Evolutionary conservation across 2,113 vertebrate species (phyloP), one percentile per base, ranked within the genome.

Genomic region (Cepphus grylle): DNA sequence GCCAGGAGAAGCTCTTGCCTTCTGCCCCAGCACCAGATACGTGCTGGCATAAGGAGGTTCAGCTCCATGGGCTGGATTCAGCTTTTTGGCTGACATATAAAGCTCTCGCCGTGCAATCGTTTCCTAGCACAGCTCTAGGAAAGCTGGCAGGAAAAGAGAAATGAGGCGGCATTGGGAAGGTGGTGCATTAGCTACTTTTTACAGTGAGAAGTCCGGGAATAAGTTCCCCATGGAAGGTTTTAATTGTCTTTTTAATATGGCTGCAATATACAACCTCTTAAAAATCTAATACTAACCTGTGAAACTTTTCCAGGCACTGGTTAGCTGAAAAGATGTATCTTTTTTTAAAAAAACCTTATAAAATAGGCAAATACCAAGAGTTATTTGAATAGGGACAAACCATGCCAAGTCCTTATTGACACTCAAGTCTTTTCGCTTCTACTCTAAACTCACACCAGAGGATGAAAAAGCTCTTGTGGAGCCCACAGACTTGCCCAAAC

Each of bases 301-400:
- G 91, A 97, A 96, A 94, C 38, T 93, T 96, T 95, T 96, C 90
- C 91, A 97, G 72, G 53, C 81, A 92, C 55, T 50, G 15, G 69
- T 50, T 92, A 89, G 66, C 89, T 93, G 58, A 61, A 96, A 87
- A 96, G 86, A 87, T 47, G 36, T 50, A 55, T 61, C 38, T 82
- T 77, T 62, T 45, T 77, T 45, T 88, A 49, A 47, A 47, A 47
- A 50, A 34, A 27, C 53, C 70, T 94, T 52, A 85, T 56, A 80
- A 95, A 95, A 86, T 45, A 97, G 81, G 83, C 84, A 96, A 97
- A 97, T 95, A 92, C 73, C 45, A 90, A 9, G 49, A 92, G 71
- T 89, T 86, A 97, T 95, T 94, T 95, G 88, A 96, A 94, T 90
- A 93, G 65, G 18, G 78, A 81, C 71, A 94, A 93, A 69, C 70